phyloP scores from a whole-genome alignment of 2,888 invertebrate genomes.

The Dioctria linearis region DNA sequence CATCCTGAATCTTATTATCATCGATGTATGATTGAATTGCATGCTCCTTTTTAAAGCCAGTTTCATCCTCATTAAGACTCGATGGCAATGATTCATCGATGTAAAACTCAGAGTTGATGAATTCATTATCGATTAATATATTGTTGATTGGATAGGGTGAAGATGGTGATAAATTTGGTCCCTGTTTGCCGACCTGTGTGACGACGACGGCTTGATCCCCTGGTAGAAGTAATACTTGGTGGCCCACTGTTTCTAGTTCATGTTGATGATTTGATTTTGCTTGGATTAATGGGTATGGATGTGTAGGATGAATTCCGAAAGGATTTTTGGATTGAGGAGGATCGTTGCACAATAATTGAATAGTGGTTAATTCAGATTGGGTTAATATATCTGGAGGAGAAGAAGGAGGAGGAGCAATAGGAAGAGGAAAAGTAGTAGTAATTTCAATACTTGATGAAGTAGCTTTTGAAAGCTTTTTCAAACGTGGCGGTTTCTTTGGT shows the following conservation, averaged over 20 bases:
- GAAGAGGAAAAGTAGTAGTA: conserved; percentile 2
- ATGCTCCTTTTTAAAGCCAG: conserved; percentile 44
- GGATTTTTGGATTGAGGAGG: not conserved
- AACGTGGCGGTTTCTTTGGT: conserved; percentile 71
- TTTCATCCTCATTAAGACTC: conserved; percentile 74
- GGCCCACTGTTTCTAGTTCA: conserved; percentile 52
- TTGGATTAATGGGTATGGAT: conserved; percentile 6
- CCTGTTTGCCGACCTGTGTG: conserved; percentile 29
- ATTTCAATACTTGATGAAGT: conserved; percentile 51
- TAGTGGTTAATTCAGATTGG: too few relatives aligned
- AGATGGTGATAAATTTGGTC: conserved; percentile 43
- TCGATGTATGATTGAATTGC: conserved; percentile 28
- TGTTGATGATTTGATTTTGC: conserved; percentile 45
- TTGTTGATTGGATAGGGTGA: conserved; percentile 55
- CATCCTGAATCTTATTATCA: conserved; percentile 28
- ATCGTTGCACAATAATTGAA: conserved; percentile 3
- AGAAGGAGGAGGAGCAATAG: not conserved
- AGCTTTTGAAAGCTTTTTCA: conserved; percentile 58
- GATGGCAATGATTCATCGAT: conserved; percentile 91
- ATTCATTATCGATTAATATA: conserved; percentile 72
- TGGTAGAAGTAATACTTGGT: conserved; percentile 41
- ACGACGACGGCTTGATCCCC: conserved; percentile 8
- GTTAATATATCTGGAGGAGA: conserved; percentile 6
- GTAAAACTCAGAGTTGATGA: conserved; percentile 87
- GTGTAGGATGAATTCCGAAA: not conserved